A percentile compares a stretch with the other conserved stretches of the same genome.
Evolutionary conservation across 2,113 vertebrate species (phyloP).

Genomic region (Raphicerus campestris): DNA sequence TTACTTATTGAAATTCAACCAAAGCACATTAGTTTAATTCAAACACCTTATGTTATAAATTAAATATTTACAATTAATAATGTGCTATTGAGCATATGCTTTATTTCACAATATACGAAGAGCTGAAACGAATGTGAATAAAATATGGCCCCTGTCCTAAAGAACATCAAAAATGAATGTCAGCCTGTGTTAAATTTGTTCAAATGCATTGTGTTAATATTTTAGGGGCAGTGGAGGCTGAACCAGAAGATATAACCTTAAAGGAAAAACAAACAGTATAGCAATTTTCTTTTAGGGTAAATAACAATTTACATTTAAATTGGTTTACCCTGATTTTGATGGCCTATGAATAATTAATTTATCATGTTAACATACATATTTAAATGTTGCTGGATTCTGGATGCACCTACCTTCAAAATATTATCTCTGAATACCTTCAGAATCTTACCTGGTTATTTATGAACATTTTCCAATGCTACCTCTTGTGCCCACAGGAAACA

Average conservation of each 20-base stretch:
- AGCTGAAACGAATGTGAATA: neutral
- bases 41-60: neutral
- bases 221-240: neutral
- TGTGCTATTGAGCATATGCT: neutral
- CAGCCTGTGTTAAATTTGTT: neutral
- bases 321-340: neutral
- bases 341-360: neutral
- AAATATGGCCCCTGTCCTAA: neutral
- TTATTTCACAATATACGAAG: neutral
- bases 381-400: neutral
- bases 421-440: neutral
- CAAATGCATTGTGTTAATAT: neutral
- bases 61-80: neutral
- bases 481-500: neutral
- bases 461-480: neutral
- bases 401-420: accelerated
- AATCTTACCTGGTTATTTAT: neutral
- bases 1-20: neutral
- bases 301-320: neutral
- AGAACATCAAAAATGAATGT: neutral
- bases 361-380: neutral
- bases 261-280: neutral
- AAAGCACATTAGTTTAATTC: neutral
- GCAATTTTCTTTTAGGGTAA: neutral
- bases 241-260: neutral